These are phyloP conservation scores for Mormyrus proboscirostris DNA, from an alignment of 2,797 vertebrate species.

Conservation along the genomic window DNA sequence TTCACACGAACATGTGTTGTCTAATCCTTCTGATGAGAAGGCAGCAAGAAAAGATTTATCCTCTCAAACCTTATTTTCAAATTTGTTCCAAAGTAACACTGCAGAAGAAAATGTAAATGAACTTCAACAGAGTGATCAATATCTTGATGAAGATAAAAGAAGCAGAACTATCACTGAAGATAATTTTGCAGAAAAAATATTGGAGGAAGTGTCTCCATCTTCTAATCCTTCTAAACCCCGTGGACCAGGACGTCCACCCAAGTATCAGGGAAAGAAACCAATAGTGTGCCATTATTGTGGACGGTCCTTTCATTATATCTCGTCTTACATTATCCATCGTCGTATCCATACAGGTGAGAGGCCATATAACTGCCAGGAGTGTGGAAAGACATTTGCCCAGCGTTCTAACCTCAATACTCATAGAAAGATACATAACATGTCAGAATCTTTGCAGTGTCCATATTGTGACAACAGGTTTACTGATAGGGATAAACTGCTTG, in stretches of 20 bases:
- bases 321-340: conserved; percentile 63
- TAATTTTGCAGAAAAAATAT: not conserved
- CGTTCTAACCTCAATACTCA: conserved; percentile 65
- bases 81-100: not conserved
- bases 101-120: not conserved
- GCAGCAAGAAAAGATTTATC: not conserved
- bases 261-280: conserved; percentile 28
- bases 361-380: conserved; percentile 59
- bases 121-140: conserved; percentile 5
- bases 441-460: conserved; percentile 41
- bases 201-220: not conserved
- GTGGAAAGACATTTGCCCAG: conserved; percentile 61
- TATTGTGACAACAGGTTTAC: conserved; percentile 46
- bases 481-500: conserved; percentile 35
- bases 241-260: conserved; percentile 31
- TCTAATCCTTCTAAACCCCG: conserved; percentile 20
- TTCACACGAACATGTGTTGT: not conserved
- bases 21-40: not conserved
- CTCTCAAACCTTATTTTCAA: not conserved
- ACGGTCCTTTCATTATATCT: conserved; percentile 56
- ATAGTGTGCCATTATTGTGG: conserved; percentile 56
- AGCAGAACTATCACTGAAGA: not conserved
- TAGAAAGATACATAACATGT: conserved; percentile 45
- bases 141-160: not conserved
- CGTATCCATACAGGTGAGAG: conserved; percentile 66